Evolutionary conservation across 2,113 vertebrate genomes (phyloP).

Genomic region (Labeo catla): DNA sequence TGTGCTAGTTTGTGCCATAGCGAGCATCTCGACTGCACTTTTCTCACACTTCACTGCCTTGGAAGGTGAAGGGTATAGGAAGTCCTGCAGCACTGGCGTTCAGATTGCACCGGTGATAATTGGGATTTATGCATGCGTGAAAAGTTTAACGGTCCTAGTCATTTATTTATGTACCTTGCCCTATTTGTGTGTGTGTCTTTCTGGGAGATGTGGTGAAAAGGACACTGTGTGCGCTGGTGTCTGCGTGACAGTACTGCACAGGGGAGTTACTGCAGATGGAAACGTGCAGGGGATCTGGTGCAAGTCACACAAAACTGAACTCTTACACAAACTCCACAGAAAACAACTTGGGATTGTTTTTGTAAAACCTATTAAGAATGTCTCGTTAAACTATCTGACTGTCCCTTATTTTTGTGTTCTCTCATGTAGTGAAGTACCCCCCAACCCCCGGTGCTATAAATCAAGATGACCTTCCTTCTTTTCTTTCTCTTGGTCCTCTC

Average conservation of each 20-base stretch:
- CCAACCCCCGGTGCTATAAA: slow-evolving; percentile 72
- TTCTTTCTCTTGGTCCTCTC: slow-evolving; percentile 83
- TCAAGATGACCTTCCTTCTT: slow-evolving; percentile 85
- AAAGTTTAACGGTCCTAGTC: background rate
- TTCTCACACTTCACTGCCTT: slow-evolving; percentile 14
- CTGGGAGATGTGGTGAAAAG: slow-evolving; percentile 38
- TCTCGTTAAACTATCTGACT: background rate
- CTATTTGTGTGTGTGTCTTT: slow-evolving; percentile 28
- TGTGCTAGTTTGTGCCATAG: slow-evolving; percentile 15
- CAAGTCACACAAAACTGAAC: slow-evolving; percentile 9
- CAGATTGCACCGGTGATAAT: slow-evolving; percentile 2
- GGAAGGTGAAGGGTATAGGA: background rate
- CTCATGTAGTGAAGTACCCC: slow-evolving; percentile 82
- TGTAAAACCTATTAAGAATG: background rate
- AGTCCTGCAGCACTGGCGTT: slow-evolving; percentile 5
- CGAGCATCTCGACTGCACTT: background rate
- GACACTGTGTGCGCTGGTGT: slow-evolving; percentile 46
- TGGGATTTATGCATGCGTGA: slow-evolving; percentile 3
- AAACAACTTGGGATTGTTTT: background rate
- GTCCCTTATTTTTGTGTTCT: slow-evolving; percentile 29
- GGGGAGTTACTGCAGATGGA: slow-evolving; percentile 46
- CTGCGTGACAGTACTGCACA: slow-evolving; percentile 12
- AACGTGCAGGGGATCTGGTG: slow-evolving; percentile 17
- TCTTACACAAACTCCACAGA: background rate
- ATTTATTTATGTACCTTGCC: slow-evolving; percentile 9